Conservation (phyloP, 2,113 vertebrate genomes). For the Chelonoidis abingdonii region DNA sequence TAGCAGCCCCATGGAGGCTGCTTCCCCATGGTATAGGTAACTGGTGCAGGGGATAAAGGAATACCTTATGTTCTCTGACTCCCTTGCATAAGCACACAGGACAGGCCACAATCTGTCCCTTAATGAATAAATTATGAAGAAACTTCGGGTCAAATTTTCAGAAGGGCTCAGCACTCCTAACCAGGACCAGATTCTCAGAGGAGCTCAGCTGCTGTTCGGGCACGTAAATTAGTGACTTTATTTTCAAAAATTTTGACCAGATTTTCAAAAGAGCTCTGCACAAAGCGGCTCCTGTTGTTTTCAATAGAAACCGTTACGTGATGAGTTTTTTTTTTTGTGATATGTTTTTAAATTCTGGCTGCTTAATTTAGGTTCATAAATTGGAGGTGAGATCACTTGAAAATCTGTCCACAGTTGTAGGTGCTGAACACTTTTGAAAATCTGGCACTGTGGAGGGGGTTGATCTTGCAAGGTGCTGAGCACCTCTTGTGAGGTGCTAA, state of each 20-base stretch:
- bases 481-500: background rate
- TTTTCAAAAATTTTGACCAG: no score
- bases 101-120: no score
- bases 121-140: background rate
- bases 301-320: background rate
- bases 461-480: background rate
- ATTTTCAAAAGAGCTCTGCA: background rate
- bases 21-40: no score
- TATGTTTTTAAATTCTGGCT: background rate
- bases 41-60: background rate
- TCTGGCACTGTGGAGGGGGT: background rate
- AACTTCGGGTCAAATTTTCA: background rate
- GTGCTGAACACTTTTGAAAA: background rate
- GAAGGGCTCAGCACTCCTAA: background rate
- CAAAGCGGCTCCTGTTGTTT: background rate
- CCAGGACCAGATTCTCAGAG: background rate
- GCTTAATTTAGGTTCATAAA: background rate
- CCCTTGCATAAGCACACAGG: background rate
- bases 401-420: background rate
- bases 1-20: no score
- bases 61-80: background rate
- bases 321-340: background rate
- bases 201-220: background rate
- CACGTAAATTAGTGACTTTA: background rate
- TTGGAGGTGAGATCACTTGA: background rate